Conservation (phyloP, 2,113 vertebrate genomes). For the Istiophorus platypterus region DNA sequence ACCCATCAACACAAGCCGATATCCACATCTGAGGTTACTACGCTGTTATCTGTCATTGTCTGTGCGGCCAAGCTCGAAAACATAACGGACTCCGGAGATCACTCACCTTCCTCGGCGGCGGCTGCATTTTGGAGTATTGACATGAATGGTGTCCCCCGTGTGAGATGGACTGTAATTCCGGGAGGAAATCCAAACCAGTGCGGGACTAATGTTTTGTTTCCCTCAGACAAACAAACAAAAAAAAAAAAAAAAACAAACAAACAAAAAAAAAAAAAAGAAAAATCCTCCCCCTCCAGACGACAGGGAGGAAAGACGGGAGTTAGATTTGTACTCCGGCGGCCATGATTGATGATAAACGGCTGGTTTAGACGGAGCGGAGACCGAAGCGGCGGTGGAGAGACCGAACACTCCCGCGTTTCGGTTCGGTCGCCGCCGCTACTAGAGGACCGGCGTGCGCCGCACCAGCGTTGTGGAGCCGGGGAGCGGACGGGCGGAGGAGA, state of each 20-base stretch:
- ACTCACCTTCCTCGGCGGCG: slow-evolving; percentile 96
- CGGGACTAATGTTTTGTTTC: slow-evolving; percentile 46
- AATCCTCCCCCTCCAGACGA: slow-evolving; percentile 65
- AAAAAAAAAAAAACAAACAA: no score
- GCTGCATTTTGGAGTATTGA: slow-evolving; percentile 93
- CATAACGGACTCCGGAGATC: slow-evolving; percentile 68
- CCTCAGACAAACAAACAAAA: slow-evolving; percentile 34
- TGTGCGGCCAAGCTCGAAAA: slow-evolving; percentile 32
- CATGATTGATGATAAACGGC: slow-evolving; percentile 81
- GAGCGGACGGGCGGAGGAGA: slow-evolving; percentile 59
- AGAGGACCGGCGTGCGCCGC: slow-evolving; percentile 61
- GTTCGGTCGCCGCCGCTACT: slow-evolving; percentile 72
- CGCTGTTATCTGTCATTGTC: slow-evolving; percentile 62
- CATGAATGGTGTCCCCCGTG: slow-evolving; percentile 84
- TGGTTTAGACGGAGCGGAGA: slow-evolving; percentile 59
- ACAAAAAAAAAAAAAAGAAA: no score
- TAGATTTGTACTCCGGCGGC: slow-evolving; percentile 83
- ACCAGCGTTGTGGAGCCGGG: slow-evolving; percentile 59
- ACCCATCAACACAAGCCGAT: no score
- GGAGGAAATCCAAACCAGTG: slow-evolving; percentile 69
- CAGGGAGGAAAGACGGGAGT: slow-evolving; percentile 70
- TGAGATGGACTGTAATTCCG: slow-evolving; percentile 75
- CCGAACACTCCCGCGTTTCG: slow-evolving; percentile 68
- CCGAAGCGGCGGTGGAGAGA: slow-evolving; percentile 57
- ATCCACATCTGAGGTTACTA: slow-evolving; percentile 19